phyloP scores from a whole-genome alignment of 2,797 vertebrate genomes.

The Trachurus trachurus region DNA sequence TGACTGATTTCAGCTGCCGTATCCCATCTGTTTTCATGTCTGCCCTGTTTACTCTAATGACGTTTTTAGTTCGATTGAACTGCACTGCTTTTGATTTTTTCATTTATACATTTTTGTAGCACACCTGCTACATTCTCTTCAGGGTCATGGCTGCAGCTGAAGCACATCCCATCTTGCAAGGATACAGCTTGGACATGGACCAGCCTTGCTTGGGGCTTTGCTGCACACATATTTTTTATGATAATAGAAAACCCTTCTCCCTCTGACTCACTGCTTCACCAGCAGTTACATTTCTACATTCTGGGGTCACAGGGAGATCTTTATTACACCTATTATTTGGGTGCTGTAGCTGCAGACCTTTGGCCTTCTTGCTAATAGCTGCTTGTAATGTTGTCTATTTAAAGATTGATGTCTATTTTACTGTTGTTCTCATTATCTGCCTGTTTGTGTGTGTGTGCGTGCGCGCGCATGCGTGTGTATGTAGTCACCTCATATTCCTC shows the following conservation, averaged over 20 bases:
- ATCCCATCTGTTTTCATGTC: background rate
- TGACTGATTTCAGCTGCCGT: background rate
- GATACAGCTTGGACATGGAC: background rate
- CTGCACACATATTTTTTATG: background rate
- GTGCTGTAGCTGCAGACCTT: slow-evolving; percentile 29
- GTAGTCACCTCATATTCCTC: slow-evolving; percentile 86
- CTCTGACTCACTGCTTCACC: background rate
- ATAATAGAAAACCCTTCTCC: background rate
- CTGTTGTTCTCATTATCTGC: slow-evolving; percentile 5
- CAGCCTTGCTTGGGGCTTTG: background rate
- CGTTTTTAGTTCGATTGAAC: background rate
- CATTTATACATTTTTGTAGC: background rate
- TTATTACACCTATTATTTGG: slow-evolving; percentile 25
- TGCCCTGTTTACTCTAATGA: no score
- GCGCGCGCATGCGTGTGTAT: background rate
- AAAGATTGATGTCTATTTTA: slow-evolving; percentile 13
- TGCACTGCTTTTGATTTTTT: background rate
- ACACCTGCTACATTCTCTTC: no score
- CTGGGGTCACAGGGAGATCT: slow-evolving; percentile 25
- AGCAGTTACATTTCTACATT: slow-evolving; percentile 13
- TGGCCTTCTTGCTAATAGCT: slow-evolving; percentile 27
- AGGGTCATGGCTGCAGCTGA: background rate
- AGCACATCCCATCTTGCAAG: background rate
- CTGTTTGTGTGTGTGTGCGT: slow-evolving; percentile 8
- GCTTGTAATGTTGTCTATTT: slow-evolving; percentile 19